Base-by-base conservation (phyloP, 37 sponge, comb jelly and placozoan genomes). In the Cliona cf. orientalis region DNA sequence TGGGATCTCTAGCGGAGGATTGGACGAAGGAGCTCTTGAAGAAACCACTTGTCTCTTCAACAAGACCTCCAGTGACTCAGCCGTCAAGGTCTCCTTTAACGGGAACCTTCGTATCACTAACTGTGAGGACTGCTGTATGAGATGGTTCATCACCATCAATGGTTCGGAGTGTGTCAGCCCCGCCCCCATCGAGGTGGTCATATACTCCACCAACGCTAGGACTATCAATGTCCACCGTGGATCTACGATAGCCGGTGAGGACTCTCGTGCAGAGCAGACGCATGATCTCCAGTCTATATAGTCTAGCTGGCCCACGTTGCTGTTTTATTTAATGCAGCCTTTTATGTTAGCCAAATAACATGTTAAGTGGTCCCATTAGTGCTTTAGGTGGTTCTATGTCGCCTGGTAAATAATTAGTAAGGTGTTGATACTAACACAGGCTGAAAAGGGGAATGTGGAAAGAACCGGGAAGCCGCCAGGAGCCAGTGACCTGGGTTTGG, bases 131-230 rank as follows among this genome's bases (percentile, higher is more conserved):
- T 89, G 90, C 49, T 89, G 90, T 39, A 64, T 64, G 59, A 42
- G 90, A 46, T 89, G 90, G 90, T 89, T 79, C 60, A 34, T 89
- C 42, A 89, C 90, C 42, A 33, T 89, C 56, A 77, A 89, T 49
- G 90, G 90, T 14, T 23, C 28, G 17, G 90, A 89, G 72, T 89
- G 90, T 53, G 34, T 40, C 6, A 39, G 42, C 29, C 87, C 87
- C n/a, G 88, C 66, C 23, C 90, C 90, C 66, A 89, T 89, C 23
- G 90, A 89, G 0, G 90, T 53, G 1, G 75, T 89, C 19, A 65
- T 89, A 7, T 73, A 79, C 60, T 31, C 80, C 1, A 38, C 35
- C 5, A 69, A 89, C 37, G 74, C 46, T 0, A 45, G 31, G 22
- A 5, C 0, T 21, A 1, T 73, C 33, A 89, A 79, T 69, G 66